These are phyloP conservation scores for Lipophrys pholis DNA, from an alignment of 2,113 vertebrate species.

Conservation along the genomic window DNA sequence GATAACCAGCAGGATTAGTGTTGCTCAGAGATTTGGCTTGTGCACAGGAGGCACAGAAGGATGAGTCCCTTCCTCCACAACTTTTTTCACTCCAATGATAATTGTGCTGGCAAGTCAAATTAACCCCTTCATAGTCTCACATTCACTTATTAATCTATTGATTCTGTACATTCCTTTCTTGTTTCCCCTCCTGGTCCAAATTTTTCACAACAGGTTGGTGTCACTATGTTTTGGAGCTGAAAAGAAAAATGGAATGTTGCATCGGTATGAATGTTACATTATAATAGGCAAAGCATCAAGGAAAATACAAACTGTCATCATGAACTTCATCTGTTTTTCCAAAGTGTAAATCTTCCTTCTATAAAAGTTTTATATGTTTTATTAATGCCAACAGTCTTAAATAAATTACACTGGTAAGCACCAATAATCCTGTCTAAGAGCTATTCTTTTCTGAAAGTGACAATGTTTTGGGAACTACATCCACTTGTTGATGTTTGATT, in stretches of 20 bases:
- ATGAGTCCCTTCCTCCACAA: constrained; percentile 37
- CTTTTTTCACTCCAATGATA: constrained; percentile 56
- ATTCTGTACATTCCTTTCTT: no score
- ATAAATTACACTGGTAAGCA: no score
- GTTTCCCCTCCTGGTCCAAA: neutral
- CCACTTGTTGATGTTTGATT: constrained; percentile 9
- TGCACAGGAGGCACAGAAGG: constrained; percentile 53
- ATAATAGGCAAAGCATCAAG: neutral
- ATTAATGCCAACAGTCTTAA: no score
- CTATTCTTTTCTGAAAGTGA: neutral
- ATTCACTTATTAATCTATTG: neutral
- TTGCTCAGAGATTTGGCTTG: constrained; percentile 72
- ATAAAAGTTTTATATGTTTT: no score
- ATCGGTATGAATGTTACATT: neutral
- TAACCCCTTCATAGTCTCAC: constrained; percentile 19
- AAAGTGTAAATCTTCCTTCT: neutral
- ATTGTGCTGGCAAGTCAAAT: constrained; percentile 58
- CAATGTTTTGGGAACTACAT: neutral
- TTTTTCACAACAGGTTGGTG: neutral
- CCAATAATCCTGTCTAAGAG: no score
- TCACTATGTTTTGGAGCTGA: neutral
- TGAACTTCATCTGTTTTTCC: neutral
- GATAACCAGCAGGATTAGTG: constrained; percentile 80
- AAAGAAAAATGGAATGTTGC: neutral
- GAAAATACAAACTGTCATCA: neutral